Percentiles rank a stretch among this genome's conserved stretches.
Conservation (phyloP, 2,797 vertebrate species). For the Galagoides demidoff region DNA sequence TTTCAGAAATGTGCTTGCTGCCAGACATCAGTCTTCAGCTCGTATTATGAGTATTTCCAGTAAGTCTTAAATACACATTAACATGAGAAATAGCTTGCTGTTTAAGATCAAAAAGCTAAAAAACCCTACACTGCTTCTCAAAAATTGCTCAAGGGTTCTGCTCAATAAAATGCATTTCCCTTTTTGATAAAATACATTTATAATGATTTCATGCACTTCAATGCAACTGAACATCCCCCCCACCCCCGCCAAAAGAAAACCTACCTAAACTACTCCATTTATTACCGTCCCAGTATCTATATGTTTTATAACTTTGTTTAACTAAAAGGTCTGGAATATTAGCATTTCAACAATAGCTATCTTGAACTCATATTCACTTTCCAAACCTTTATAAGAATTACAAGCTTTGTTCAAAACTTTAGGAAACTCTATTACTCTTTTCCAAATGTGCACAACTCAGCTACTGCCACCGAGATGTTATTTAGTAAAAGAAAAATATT, state of each 20-base stretch:
- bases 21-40: conserved; percentile 83
- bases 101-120: conserved; percentile 79
- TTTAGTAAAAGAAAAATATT: conserved; percentile 61
- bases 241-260: neutral
- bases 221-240: conserved; percentile 3
- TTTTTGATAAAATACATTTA: conserved; percentile 63
- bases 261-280: conserved; percentile 57
- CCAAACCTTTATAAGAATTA: conserved; percentile 56
- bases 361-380: conserved; percentile 36
- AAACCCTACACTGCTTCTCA: conserved; percentile 74
- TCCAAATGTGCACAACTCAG: conserved; percentile 36
- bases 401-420: conserved; percentile 32
- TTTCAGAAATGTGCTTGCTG: conserved; percentile 82
- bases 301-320: conserved; percentile 42
- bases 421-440: conserved; percentile 24
- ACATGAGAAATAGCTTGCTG: conserved; percentile 84
- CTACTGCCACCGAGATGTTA: neutral
- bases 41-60: conserved; percentile 84
- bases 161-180: conserved; percentile 68
- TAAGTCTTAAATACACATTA: conserved; percentile 87
- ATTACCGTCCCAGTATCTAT: conserved; percentile 35
- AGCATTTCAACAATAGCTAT: conserved; percentile 47
- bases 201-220: conserved; percentile 31
- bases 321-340: conserved; percentile 1
- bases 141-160: conserved; percentile 72